Percentiles rank a stretch among this genome's conserved stretches.
phyloP scores from a whole-genome alignment of 2,113 vertebrate genomes.

The Microcebus ravelobensis region DNA sequence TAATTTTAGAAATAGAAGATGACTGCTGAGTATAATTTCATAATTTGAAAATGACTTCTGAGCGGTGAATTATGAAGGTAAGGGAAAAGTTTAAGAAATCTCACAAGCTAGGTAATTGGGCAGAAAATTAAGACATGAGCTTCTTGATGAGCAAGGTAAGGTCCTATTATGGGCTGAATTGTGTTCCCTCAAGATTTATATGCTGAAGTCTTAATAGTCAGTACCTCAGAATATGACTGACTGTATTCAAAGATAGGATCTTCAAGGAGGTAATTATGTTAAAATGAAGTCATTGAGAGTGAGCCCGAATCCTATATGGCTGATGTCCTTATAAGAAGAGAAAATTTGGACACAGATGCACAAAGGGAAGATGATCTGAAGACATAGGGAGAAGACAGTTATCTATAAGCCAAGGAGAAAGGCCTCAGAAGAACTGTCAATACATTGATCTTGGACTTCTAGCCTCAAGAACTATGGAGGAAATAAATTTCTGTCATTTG shows the following conservation, averaged over 20 bases:
- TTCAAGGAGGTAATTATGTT: background rate
- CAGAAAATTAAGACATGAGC: background rate
- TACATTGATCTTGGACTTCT: background rate
- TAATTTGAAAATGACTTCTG: background rate
- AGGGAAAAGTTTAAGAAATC: background rate
- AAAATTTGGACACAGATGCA: background rate
- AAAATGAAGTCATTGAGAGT: background rate
- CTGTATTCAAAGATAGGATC: background rate
- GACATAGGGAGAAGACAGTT: background rate
- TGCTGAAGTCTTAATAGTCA: background rate
- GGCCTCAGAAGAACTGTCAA: background rate
- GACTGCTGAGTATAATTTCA: background rate
- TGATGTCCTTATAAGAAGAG: background rate
- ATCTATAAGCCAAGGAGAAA: background rate
- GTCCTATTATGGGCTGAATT: background rate
- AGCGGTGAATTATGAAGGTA: background rate
- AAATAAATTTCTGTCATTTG: background rate
- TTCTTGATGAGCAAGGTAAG: background rate
- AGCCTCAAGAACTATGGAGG: background rate
- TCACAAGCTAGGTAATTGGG: background rate
- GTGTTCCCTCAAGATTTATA: background rate
- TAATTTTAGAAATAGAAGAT: background rate
- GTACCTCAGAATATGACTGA: background rate
- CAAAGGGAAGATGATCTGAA: background rate
- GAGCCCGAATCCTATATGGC: background rate